phyloP scores from a whole-genome alignment of 1,140 invertebrate genomes.

The Sitobion miscanthi region DNA sequence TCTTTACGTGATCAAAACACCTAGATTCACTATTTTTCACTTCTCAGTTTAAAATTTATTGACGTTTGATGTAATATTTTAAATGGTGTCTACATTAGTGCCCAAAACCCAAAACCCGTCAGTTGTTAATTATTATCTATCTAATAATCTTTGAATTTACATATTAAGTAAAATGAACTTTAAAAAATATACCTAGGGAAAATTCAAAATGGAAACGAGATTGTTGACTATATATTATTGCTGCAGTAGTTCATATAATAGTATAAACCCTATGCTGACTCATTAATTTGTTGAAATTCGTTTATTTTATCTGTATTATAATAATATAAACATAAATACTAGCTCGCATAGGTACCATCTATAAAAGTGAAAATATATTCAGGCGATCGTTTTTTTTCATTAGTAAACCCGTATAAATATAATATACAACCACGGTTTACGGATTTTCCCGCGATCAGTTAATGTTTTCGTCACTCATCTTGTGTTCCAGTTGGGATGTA shows the following conservation, averaged over 20 bases:
- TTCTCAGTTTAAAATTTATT: background rate
- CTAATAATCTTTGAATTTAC: background rate
- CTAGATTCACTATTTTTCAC: background rate
- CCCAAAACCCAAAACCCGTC: background rate
- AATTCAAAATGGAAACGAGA: background rate
- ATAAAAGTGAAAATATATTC: background rate
- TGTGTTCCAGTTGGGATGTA: background rate
- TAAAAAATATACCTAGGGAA: background rate
- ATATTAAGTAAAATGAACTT: background rate
- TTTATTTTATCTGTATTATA: background rate
- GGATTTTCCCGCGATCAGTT: background rate
- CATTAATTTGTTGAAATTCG: background rate
- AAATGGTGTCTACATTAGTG: background rate
- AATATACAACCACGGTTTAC: background rate
- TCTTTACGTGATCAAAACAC: background rate
- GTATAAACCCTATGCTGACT: background rate
- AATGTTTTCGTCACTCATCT: background rate
- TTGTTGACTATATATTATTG: background rate
- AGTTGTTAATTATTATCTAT: conserved; percentile 18
- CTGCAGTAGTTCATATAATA: background rate
- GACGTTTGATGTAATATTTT: background rate
- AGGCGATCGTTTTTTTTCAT: background rate
- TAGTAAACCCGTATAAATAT: background rate
- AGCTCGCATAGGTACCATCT: background rate
- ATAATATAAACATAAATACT: background rate